A percentile compares a stretch with the other conserved stretches of the same genome.
Conservation (phyloP, 2,888 invertebrate genomes). For the Chalcis sispes region DNA sequence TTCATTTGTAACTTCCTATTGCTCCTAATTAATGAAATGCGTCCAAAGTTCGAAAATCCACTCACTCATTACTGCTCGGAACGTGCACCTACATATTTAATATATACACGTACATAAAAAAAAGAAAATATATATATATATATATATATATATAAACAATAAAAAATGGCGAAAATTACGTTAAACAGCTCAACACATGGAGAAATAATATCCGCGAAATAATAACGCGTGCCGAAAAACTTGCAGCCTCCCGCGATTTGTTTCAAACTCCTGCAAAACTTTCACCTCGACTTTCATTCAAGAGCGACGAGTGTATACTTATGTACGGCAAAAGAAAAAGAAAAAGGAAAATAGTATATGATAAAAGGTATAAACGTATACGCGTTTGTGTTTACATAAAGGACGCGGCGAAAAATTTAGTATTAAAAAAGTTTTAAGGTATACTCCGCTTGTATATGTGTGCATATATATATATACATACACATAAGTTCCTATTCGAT, state of each 20-base stretch:
- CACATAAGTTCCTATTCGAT: conserved; percentile 39
- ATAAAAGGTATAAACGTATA: background rate
- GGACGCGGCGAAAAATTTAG: conserved; percentile 42
- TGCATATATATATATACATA: too few species aligned
- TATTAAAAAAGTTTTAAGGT: conserved; percentile 54
- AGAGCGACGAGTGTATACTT: conserved; percentile 18
- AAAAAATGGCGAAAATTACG: conserved; percentile 11
- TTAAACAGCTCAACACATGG: conserved; percentile 38
- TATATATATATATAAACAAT: too few species aligned
- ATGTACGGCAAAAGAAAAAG: conserved; percentile 27
- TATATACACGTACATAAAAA: background rate
- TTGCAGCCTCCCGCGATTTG: conserved; percentile 35
- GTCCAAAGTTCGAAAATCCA: too few species aligned
- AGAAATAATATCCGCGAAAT: conserved; percentile 50
- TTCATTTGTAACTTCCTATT: conserved; percentile 47
- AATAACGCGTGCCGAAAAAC: conserved; percentile 28
- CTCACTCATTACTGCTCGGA: conserved; percentile 13
- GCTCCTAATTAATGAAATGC: too few species aligned
- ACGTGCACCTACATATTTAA: background rate
- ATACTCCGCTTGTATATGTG: too few species aligned
- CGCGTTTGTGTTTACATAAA: too few species aligned
- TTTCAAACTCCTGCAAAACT: conserved; percentile 4
- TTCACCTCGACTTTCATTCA: background rate
- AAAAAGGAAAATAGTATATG: background rate
- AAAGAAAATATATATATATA: background rate